Evolutionary conservation across 2,113 vertebrate genomes (phyloP).

Genomic region (Pogonocichla stellata): DNA sequence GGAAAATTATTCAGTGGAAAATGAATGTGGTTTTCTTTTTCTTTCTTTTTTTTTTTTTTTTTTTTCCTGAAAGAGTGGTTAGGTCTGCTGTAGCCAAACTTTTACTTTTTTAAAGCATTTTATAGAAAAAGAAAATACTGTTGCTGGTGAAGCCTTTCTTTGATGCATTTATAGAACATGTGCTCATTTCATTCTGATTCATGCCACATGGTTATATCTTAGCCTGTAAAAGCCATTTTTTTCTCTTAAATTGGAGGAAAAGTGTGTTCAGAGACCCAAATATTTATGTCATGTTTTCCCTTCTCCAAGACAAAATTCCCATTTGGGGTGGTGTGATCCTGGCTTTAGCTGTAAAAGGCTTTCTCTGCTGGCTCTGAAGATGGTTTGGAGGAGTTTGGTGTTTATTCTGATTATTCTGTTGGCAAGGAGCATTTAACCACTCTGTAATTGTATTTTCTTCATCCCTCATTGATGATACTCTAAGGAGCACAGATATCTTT

Average conservation of each 20-base stretch:
- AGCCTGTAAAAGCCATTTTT: neutral
- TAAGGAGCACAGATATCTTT: neutral
- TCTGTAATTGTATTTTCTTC: neutral
- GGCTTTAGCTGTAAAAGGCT: neutral
- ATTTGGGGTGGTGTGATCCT: neutral
- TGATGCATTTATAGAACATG: conserved; percentile 30
- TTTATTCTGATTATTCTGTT: conserved; percentile 14
- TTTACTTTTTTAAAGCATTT: conserved; percentile 2
- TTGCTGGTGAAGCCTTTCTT: conserved; percentile 1
- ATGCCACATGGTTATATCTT: neutral
- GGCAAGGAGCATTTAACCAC: neutral
- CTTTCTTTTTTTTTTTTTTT: neutral
- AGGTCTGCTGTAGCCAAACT: conserved; percentile 1
- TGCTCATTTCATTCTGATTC: conserved; percentile 32
- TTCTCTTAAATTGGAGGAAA: neutral
- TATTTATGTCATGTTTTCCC: neutral
- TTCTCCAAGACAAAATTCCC: neutral
- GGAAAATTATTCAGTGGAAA: conserved; percentile 43
- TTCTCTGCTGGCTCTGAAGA: neutral
- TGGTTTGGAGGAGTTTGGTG: neutral
- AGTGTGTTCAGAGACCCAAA: neutral
- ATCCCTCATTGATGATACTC: neutral
- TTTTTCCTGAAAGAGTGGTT: neutral
- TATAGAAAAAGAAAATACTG: conserved; percentile 32
- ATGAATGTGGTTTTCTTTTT: neutral